Evolutionary conservation across 2,113 vertebrate species (phyloP), one percentile per base, ranked within the genome.

Genomic region (Phalacrocorax carbo): DNA sequence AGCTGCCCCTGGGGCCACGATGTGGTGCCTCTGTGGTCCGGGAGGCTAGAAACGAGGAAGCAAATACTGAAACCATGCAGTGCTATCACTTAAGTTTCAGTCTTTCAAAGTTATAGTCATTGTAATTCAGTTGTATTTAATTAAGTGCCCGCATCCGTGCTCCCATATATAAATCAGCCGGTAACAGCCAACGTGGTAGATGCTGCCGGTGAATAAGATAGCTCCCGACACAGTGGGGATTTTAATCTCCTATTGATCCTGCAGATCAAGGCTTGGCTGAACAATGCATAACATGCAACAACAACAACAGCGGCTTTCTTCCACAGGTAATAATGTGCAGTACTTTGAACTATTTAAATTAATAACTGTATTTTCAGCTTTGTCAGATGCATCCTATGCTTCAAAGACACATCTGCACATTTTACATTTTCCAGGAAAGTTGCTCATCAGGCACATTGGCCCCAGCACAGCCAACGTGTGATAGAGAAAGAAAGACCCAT

Each of bases 51-150:
- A 52, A 42, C 3, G 15, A 16, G 44, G 26, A 82, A 62, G 25
- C 3, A 68, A 71, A 84, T 22, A 23, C 11, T 1, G 0, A 80
- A 91, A 22, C 6, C 2, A 1, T n/a, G 36, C 0, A 1, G 22
- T 10, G 3, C 36, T 73, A 5, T 29, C 49, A 22, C 6, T 77
- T 20, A 25, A 15, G 8, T 46, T 66, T 70, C 49, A 69, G n/a
- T n/a, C 49, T 69, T 69, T 82, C 49, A 66, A 62, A 90, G 51
- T 46, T 54, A 13, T 0, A 2, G 25, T 32, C 25, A 16, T 10
- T 66, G 72, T 32, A 38, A 42, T 46, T 86, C 54, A 32, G 26
- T 30, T 27, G 21, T 54, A 34, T 79, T 46, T 65, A 94, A 82
- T 21, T 42, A 75, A 77, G 36, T 49, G 11, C 23, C 49, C 2